Base-by-base conservation (phyloP, 1,140 invertebrate genomes). In the Oryctes rhinoceros region DNA sequence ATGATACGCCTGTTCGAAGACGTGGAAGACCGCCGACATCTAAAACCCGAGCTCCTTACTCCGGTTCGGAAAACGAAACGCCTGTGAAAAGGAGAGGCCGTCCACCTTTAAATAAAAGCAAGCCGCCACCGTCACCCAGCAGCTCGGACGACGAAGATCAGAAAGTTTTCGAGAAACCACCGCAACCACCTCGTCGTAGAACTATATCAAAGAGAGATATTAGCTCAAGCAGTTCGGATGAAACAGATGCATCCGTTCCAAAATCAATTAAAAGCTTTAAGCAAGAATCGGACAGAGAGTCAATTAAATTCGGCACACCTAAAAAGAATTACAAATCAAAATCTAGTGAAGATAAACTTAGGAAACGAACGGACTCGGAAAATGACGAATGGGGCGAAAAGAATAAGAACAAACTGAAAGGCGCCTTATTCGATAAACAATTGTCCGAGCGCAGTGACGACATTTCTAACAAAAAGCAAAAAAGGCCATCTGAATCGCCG, bases 1-100 rank as follows among this genome's bases (percentile, higher is more conserved):
- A 53, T 1, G 81, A 80, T 4, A 35, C 82, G 6, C 78, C 81
- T 13, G 80, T 81, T 0, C 82, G 82, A 62, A 86, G 83, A 75
- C 82, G 89, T 3, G 89, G 89, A 4, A 82, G 89, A 62, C 89
- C 89, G 0, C 86, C 89, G 24, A 79, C 44, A 35, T 80, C 78
- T 49, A 82, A 39, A 88, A 89, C 78, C 84, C 86, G 0, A 80
- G 20, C 53, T 0, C 18, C 44, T 18, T 65, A 39, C 53, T 78
- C 75, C 44, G 77, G 80, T n/a, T 81, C 80, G 9, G 80, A 81
- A 24, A 78, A 78, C 37, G 80, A 80, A 78, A 49, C 24, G 35
- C 78, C 78, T n/a, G 13, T 15, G 1, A 37, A 62, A 18, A 81
- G 75, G 47, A 80, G 49, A 76, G 49, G 80, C 10, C 78, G 81